Conservation (phyloP, 2,888 invertebrate genomes). For the Xanthorhoe spadicearia region DNA sequence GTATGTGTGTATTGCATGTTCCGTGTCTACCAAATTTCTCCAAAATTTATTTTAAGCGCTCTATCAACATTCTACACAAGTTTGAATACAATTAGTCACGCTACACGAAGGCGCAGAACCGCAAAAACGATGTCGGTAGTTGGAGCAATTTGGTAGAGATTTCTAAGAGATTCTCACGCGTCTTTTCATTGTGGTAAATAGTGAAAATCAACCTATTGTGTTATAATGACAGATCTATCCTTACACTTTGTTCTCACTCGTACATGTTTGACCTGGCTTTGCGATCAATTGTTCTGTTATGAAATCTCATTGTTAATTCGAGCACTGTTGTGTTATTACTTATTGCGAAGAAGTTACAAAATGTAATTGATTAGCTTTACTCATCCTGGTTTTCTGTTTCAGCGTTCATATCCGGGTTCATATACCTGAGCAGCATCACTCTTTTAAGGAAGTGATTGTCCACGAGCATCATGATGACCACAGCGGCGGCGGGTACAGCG, state of each 20-base stretch:
- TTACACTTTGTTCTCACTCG: constrained; percentile 66
- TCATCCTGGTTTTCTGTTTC: constrained; percentile 56
- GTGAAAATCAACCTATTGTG: constrained; percentile 78
- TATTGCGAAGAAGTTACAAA: constrained; percentile 37
- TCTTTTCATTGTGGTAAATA: constrained; percentile 74
- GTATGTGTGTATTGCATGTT: constrained; percentile 28
- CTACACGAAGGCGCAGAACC: constrained; percentile 54
- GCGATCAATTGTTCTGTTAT: constrained; percentile 60
- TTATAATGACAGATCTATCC: constrained; percentile 59
- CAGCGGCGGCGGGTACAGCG: constrained; percentile 45
- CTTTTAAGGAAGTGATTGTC: constrained; percentile 75
- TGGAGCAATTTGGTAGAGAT: constrained; percentile 71
- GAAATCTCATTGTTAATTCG: constrained; percentile 38
- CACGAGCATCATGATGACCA: constrained; percentile 67
- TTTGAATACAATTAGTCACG: constrained; percentile 49
- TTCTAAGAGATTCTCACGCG: constrained; percentile 78
- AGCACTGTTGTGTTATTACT: constrained; percentile 37
- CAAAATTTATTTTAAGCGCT: constrained; percentile 23
- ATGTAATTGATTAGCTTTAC: constrained; percentile 5
- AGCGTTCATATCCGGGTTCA: constrained; percentile 85
- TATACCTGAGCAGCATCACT: constrained; percentile 80
- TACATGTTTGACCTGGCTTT: constrained; percentile 62
- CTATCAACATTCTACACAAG: constrained; percentile 15
- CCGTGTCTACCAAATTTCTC: constrained; percentile 36
- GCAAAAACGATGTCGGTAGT: constrained; percentile 63